These are phyloP conservation scores for Crotalus helleri DNA, from an alignment of 2,113 vertebrate species.

Conservation along the genomic window DNA sequence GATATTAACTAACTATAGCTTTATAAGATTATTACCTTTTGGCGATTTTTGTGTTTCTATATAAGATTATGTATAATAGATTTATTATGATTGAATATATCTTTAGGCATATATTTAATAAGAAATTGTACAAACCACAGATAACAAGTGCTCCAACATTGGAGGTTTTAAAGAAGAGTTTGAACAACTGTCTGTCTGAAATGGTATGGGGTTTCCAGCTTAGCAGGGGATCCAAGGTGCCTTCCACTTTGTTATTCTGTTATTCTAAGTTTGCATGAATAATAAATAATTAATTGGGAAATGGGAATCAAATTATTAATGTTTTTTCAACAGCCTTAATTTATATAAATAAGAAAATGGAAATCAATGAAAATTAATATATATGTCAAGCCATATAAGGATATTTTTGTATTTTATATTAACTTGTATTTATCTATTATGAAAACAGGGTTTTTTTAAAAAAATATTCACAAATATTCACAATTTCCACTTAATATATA, in stretches of 20 bases:
- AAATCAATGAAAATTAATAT: neutral
- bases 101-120: neutral
- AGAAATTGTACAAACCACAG: conserved; percentile 15
- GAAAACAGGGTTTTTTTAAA: conserved; percentile 26
- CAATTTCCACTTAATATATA: neutral
- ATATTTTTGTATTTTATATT: neutral
- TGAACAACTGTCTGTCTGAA: neutral
- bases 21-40: neutral
- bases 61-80: neutral
- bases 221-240: neutral
- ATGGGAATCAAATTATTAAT: neutral
- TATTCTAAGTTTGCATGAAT: neutral
- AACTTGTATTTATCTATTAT: conserved; percentile 7
- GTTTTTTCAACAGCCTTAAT: conserved; percentile 7
- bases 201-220: neutral
- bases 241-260: neutral
- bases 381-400: conserved; percentile 20
- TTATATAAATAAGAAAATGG: conserved; percentile 28
- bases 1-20: neutral
- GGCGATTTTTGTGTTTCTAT: neutral
- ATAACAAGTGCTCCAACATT: neutral
- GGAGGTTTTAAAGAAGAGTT: neutral
- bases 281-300: neutral
- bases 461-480: neutral
- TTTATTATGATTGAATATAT: neutral